These are phyloP conservation scores for Euglossa dilemma DNA, from an alignment of 1,140 invertebrate genomes.

Conservation along the genomic window DNA sequence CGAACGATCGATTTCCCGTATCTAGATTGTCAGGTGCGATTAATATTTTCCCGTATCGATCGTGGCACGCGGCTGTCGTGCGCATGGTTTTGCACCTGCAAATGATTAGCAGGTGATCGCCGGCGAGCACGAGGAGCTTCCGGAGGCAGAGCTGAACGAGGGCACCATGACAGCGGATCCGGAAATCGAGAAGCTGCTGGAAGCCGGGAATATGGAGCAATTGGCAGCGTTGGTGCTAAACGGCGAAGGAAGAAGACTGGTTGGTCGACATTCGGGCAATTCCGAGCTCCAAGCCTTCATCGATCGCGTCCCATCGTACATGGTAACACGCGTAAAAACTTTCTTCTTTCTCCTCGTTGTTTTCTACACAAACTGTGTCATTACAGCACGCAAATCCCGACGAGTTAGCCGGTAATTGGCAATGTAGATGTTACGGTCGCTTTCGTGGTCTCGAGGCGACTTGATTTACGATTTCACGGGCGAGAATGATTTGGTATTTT, in stretches of 20 bases:
- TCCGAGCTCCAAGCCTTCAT: conserved; percentile 94
- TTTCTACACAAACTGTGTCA: neutral
- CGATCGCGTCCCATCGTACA: conserved; percentile 94
- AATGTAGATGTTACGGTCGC: no score
- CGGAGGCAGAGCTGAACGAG: conserved; percentile 72
- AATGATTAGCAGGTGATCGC: conserved; percentile 73
- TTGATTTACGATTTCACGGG: no score
- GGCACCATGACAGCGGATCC: conserved; percentile 78
- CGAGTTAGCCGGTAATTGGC: no score
- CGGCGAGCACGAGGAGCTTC: conserved; percentile 71
- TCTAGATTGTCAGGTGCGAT: conserved; percentile 67
- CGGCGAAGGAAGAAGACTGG: conserved; percentile 91
- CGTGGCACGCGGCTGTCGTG: conserved; percentile 51
- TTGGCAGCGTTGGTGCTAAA: conserved; percentile 93
- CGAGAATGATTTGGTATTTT: no score
- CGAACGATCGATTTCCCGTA: conserved; percentile 67
- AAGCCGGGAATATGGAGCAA: conserved; percentile 93
- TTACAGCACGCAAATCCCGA: no score
- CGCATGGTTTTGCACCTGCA: conserved; percentile 66
- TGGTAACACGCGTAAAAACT: conserved; percentile 84
- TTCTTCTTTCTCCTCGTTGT: neutral
- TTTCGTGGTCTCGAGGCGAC: no score
- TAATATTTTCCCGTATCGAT: conserved; percentile 73
- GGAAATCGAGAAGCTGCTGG: conserved; percentile 86
- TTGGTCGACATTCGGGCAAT: conserved; percentile 88